phyloP scores from a whole-genome alignment of 2,888 invertebrate genomes.

The Copidosoma aretas region DNA sequence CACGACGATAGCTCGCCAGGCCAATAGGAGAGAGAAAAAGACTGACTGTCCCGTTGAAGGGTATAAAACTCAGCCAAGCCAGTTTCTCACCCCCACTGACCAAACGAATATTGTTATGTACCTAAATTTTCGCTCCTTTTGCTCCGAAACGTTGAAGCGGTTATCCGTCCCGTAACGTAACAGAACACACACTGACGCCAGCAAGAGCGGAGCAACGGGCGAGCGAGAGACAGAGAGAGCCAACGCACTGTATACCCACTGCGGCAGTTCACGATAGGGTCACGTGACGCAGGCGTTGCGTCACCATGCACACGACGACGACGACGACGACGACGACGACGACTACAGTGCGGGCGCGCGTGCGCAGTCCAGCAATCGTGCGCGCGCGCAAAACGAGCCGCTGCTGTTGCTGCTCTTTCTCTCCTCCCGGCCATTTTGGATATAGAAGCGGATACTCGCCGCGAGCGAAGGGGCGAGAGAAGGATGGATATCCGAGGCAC shows the following conservation, averaged over 20 bases:
- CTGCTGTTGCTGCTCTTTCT: not conserved
- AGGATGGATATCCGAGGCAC: not conserved
- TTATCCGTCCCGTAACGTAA: conserved; percentile 39
- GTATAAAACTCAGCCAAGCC: conserved; percentile 68
- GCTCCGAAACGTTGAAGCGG: conserved; percentile 2
- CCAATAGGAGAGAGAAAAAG: conserved; percentile 82
- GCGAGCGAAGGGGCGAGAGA: not conserved
- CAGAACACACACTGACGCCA: conserved; percentile 41
- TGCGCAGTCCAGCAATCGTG: not conserved
- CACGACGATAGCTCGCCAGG: conserved; percentile 62
- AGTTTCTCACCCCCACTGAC: conserved; percentile 72
- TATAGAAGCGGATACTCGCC: not conserved
- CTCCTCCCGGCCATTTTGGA: not conserved
- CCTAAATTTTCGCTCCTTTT: conserved; percentile 3
- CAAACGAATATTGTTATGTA: conserved; percentile 48
- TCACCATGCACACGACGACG: not conserved
- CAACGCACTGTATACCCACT: too few species aligned
- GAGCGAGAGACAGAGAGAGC: too few species aligned
- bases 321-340: too few species aligned
- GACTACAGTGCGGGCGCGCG: too few species aligned
- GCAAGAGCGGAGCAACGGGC: too few species aligned
- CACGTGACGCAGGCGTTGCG: conserved; percentile 34
- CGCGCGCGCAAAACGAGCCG: not conserved
- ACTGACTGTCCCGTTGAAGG: conserved; percentile 67
- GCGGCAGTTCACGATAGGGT: conserved; percentile 11